phyloP scores from a whole-genome alignment of 1,140 invertebrate species.

The Drosophila sp. region DNA sequence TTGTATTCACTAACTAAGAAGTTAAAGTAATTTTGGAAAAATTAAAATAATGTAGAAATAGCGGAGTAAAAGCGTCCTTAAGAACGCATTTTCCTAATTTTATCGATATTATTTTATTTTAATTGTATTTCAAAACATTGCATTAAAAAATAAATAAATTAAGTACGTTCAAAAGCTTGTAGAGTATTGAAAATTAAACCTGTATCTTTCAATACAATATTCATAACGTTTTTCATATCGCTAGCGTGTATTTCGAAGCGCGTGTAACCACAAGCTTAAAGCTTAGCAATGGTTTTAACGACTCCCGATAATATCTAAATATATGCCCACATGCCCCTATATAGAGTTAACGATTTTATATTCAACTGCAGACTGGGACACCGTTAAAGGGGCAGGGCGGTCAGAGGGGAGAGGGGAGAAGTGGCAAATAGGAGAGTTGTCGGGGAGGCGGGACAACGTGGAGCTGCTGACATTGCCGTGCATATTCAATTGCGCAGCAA shows the following conservation, averaged over 20 bases:
- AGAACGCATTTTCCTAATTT: too few species aligned
- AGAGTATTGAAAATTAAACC: background rate
- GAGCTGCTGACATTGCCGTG: slow-evolving; percentile 44
- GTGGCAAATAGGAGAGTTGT: background rate
- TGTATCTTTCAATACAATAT: background rate
- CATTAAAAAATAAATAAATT: too few species aligned
- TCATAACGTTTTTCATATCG: background rate
- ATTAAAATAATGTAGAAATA: too few species aligned
- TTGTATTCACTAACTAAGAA: too few species aligned
- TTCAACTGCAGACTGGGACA: background rate
- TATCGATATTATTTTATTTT: too few species aligned
- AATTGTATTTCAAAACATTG: too few species aligned
- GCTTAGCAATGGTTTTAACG: slow-evolving; percentile 19
- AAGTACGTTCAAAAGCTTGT: too few species aligned
- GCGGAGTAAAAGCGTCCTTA: too few species aligned
- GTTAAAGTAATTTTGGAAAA: too few species aligned
- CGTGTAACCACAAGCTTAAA: slow-evolving; percentile 12
- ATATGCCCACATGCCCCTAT: slow-evolving; percentile 49
- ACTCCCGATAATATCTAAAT: slow-evolving; percentile 55
- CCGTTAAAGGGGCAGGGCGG: background rate
- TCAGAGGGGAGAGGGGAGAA: background rate
- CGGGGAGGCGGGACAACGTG: slow-evolving; percentile 3
- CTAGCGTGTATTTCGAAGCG: slow-evolving; percentile 4
- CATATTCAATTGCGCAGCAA: slow-evolving; percentile 62
- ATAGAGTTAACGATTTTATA: slow-evolving; percentile 34